A percentile compares a stretch with the other conserved stretches of the same genome.
These are phyloP conservation scores for Amphiprion percula DNA, from an alignment of 2,113 vertebrate genomes.

Conservation along the genomic window DNA sequence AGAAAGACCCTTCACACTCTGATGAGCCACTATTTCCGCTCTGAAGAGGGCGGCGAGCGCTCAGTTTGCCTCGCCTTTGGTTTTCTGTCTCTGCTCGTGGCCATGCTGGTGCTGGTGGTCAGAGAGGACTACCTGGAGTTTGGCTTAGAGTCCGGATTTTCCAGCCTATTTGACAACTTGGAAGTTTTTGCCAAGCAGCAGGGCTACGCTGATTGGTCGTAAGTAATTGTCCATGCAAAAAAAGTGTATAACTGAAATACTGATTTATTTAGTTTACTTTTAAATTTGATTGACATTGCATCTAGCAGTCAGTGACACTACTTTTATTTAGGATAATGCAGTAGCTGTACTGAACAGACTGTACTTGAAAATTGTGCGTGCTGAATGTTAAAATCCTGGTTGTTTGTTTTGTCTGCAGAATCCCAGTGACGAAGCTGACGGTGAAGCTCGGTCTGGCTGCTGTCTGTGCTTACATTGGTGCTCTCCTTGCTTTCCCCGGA, in stretches of 20 bases:
- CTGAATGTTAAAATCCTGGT: not conserved
- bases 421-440: slow-evolving; percentile 89
- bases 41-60: slow-evolving; percentile 93
- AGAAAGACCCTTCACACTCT: slow-evolving; percentile 91
- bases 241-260: not conserved
- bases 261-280: not conserved
- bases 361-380: too few relatives aligned
- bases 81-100: slow-evolving; percentile 91
- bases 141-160: slow-evolving; percentile 92
- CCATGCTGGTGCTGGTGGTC: slow-evolving; percentile 92
- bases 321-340: not conserved
- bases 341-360: not conserved
- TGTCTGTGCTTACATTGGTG: slow-evolving; percentile 89
- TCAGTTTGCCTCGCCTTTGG: slow-evolving; percentile 94
- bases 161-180: slow-evolving; percentile 86
- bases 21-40: slow-evolving; percentile 92
- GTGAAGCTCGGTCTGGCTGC: slow-evolving; percentile 90
- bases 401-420: slow-evolving; percentile 71
- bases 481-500: slow-evolving; percentile 94
- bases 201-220: slow-evolving; percentile 92
- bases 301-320: not conserved
- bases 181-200: slow-evolving; percentile 88
- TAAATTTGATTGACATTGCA: not conserved
- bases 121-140: slow-evolving; percentile 94
- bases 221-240: slow-evolving; percentile 75